Base-by-base conservation (phyloP, 2,888 invertebrate species). In the Coelinius sp. region DNA sequence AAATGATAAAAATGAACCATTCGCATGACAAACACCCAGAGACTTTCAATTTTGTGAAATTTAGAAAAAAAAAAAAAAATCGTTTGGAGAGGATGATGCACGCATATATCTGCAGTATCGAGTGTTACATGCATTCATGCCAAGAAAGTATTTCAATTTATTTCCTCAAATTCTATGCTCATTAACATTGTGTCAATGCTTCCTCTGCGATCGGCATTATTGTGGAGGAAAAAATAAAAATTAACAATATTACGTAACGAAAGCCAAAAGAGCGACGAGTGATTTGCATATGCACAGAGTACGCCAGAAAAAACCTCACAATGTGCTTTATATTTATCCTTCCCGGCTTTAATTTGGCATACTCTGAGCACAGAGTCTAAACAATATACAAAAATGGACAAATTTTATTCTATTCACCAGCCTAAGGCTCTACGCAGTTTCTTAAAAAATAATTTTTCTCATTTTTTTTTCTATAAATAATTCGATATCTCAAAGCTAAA, bases 71-170 rank as follows among this genome's bases (percentile, higher is more conserved):
- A 35, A 6, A 35, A 35, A 35, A 35, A 62, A 70, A 63, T 8
- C 41, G 52, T 24, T 64, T 38, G 52, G 10, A 66, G 44, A 70
- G 31, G 49, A 63, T 38, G 63, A 53, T 63, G 49, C 49, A 59
- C 52, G 52, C 24, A 44, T 49, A 68, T 70, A 10, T 35, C 7
- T 52, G 38, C 44, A 12, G 22, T 56, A 17, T 44, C 25, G 68
- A 44, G 14, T 81, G n/a, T 77, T 79, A 81, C 85, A 83, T 86
- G 85, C 86, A 84, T 77, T 77, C 83, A 85, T 84, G 84, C 83
- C 77, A 81, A 77, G 75, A 79, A 76, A 76, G 73, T 74, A 72
- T 41, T 64, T 56, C 49, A 68, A 53, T 25, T n/a, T 3, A 20
- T 59, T 17, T 31, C 35, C 14, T n/a, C n/a, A 59, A 20, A 5